These are phyloP conservation scores for Pelobates fuscus DNA, from an alignment of 2,113 vertebrate genomes.

Conservation along the genomic window DNA sequence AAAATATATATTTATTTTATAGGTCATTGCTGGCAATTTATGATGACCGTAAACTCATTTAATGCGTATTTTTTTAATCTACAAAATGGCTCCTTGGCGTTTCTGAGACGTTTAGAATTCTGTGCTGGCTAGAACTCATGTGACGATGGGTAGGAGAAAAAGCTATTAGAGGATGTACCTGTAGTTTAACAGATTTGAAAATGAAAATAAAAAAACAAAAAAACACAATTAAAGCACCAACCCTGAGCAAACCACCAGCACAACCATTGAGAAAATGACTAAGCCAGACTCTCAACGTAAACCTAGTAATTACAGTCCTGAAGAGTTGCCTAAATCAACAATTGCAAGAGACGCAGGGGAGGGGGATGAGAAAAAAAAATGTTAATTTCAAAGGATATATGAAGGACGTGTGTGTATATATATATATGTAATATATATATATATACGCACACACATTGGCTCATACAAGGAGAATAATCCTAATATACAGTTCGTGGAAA, in stretches of 20 bases:
- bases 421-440: no score
- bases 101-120: background rate
- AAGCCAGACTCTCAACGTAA: background rate
- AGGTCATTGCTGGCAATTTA: no score
- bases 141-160: background rate
- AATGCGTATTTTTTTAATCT: background rate
- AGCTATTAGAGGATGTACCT: slow-evolving; percentile 19
- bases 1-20: no score
- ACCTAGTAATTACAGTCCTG: slow-evolving; percentile 13
- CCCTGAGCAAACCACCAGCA: background rate
- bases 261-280: slow-evolving; percentile 3
- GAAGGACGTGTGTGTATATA: no score
- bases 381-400: no score
- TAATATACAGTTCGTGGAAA: no score
- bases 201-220: slow-evolving; percentile 12
- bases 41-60: no score
- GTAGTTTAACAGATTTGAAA: slow-evolving; percentile 13
- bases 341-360: background rate
- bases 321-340: background rate
- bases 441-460: no score
- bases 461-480: no score
- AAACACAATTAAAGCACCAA: slow-evolving; percentile 33
- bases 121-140: background rate
- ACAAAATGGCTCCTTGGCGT: slow-evolving; percentile 13
- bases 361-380: background rate